Evolutionary conservation across 2,888 invertebrate species (phyloP).

Genomic region (Ferdinandea cuprea): DNA sequence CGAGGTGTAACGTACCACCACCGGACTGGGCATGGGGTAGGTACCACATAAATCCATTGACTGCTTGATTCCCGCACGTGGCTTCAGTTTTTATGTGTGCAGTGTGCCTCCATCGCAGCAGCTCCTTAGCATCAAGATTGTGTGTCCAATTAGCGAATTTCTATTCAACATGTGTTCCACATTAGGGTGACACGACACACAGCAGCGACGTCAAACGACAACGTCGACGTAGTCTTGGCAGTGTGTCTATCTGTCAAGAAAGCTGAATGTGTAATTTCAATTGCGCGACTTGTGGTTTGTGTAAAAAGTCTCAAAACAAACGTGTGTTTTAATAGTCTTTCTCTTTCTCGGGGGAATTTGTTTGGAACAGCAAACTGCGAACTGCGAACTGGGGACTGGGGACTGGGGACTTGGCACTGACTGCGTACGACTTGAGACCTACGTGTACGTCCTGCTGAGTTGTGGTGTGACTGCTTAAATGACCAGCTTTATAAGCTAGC

Average conservation of each 20-base stretch:
- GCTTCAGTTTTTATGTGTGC: slow-evolving; percentile 11
- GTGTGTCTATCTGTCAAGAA: slow-evolving; percentile 51
- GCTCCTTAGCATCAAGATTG: slow-evolving; percentile 36
- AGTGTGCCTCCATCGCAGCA: slow-evolving; percentile 10
- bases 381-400: no score
- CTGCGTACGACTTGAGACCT: slow-evolving; percentile 43
- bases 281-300: slow-evolving; percentile 26
- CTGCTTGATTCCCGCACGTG: slow-evolving; percentile 47
- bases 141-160: slow-evolving; percentile 70
- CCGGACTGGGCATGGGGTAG: slow-evolving; percentile 19
- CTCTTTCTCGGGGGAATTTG: slow-evolving; percentile 20
- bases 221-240: slow-evolving; percentile 18
- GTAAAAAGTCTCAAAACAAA: slow-evolving; percentile 13
- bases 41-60: slow-evolving; percentile 32
- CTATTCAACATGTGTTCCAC: slow-evolving; percentile 69
- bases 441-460: slow-evolving; percentile 23
- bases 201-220: slow-evolving; percentile 5
- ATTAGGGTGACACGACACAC: slow-evolving; percentile 62
- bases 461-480: slow-evolving; percentile 51
- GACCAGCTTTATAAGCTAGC: slow-evolving; percentile 45
- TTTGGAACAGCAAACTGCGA: no score
- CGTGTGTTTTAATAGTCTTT: no score
- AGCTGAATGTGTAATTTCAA: slow-evolving; percentile 51
- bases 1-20: no score
- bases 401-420: slow-evolving; percentile 53